Base-by-base conservation (phyloP, 2,113 vertebrate species). In the Burhinus oedicnemus region DNA sequence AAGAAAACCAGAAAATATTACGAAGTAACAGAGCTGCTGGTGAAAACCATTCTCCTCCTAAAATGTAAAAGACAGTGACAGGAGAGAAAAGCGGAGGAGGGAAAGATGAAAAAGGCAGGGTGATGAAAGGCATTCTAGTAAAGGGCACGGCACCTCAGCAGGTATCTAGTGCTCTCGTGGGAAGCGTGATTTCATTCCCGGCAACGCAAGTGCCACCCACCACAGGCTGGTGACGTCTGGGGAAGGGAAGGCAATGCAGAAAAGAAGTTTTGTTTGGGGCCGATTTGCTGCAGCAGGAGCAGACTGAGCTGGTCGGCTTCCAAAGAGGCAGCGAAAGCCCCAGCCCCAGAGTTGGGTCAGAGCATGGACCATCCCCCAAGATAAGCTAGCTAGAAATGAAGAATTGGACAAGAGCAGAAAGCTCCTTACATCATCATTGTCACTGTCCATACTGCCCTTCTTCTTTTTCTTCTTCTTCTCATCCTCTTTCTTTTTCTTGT, bases 401-500 rank as follows among this genome's bases (percentile, higher is more conserved):
- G 20, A 7, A 44, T 17, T 27, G 11, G 49, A 36, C 12, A 69
- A 91, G 51, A 62, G 86, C 57, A 66, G 84, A 77, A 94, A 91
- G 58, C 77, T 84, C 72, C 99, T 99, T 97, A 99, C 99, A 75
- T 99, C 99, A 11, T 99, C 99, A 60, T 98, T 98, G 57, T 99
- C 99, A 57, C 99, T 99, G 97, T 99, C 99, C 82, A 99, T 34
- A 94, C 99, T 99, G 87, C 98, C 98, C 57, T 99, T 99, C 89
- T 99, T 99, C 94, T 99, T 99, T 61, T 98, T 99, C 96, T 99
- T 99, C 95, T 99, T 99, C 98, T 99, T 99, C 90, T 99, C 99
- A 1, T 99, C 99, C 89, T 99, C 99, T 69, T 99, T 99, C 98
- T 99, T 99, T 91, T 99, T 99, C 98, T 99, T 99, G 97, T 99